phyloP scores from a whole-genome alignment of 2,888 invertebrate species.

The Digitonthophagus gazella region DNA sequence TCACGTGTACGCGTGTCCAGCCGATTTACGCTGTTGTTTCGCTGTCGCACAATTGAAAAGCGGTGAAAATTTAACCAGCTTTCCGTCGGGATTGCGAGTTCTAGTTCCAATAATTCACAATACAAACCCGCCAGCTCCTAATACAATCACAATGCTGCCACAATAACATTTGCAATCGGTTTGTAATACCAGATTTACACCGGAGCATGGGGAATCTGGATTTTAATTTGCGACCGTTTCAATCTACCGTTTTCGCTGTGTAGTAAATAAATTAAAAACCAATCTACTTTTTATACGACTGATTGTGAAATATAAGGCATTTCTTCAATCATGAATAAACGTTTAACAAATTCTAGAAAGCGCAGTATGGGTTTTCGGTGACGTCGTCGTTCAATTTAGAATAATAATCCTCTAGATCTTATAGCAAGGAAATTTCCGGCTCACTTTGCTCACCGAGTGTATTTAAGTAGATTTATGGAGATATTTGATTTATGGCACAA shows the following conservation, averaged over 20 bases:
- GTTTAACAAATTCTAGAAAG: too few species aligned
- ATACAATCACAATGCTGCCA: neutral
- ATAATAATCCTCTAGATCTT: too few species aligned
- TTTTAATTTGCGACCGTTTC: neutral
- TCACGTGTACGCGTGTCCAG: neutral
- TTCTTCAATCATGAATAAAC: too few species aligned
- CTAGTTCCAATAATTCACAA: neutral
- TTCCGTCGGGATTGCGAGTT: neutral
- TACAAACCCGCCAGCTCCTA: neutral
- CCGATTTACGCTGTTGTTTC: neutral
- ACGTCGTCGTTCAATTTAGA: too few species aligned
- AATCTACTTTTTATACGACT: too few species aligned
- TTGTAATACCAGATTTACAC: neutral
- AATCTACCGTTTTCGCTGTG: too few species aligned
- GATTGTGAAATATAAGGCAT: too few species aligned
- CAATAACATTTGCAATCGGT: neutral
- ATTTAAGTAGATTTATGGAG: neutral
- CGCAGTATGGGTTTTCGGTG: too few species aligned
- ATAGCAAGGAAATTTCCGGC: too few species aligned
- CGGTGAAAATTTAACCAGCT: neutral
- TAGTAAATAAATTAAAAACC: neutral
- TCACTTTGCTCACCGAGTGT: too few species aligned
- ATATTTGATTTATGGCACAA: neutral
- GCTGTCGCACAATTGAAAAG: neutral
- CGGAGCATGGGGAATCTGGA: too few species aligned